Conservation (phyloP, 2,797 vertebrate genomes). For the Paratrypauchen microcephalus region DNA sequence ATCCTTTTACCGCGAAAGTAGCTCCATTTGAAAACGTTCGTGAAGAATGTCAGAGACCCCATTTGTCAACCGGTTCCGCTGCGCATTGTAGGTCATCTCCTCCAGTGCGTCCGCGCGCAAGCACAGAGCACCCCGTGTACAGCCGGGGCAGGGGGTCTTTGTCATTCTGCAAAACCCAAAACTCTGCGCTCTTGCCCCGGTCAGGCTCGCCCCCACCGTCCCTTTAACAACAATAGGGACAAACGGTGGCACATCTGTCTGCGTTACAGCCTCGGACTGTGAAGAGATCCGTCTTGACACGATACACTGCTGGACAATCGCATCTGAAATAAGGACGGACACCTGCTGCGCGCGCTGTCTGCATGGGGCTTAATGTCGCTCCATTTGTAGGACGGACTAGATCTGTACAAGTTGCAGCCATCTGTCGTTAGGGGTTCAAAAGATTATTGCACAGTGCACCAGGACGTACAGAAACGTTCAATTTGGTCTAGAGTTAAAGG, state of each 20-base stretch:
- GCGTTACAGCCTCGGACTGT: constrained; percentile 44
- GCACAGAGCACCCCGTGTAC: constrained; percentile 37
- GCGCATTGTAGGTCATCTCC: constrained; percentile 53
- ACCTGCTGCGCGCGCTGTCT: constrained; percentile 47
- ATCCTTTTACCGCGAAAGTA: constrained; percentile 10
- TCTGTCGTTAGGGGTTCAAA: constrained; percentile 35
- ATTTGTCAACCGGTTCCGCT: constrained; percentile 22
- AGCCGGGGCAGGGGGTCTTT: constrained; percentile 65
- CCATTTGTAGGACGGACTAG: neutral
- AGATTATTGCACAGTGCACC: constrained; percentile 25
- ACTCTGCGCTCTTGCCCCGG: constrained; percentile 55
- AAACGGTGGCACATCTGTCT: constrained; percentile 75
- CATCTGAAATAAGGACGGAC: constrained; percentile 30
- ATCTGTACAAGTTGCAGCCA: neutral
- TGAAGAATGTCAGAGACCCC: constrained; percentile 43
- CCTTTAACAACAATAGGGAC: constrained; percentile 68
- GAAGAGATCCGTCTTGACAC: constrained; percentile 44
- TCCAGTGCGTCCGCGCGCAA: constrained; percentile 31
- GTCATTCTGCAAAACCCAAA: constrained; percentile 66
- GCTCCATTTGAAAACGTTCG: constrained; percentile 23
- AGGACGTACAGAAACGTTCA: constrained; percentile 6
- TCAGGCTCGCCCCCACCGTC: constrained; percentile 46
- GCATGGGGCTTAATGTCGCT: constrained; percentile 8
- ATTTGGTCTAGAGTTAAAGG: too few relatives aligned
- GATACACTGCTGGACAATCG: constrained; percentile 45